Evolutionary conservation across 2,113 vertebrate genomes (phyloP), one percentile per base, ranked within the genome.

Genomic region (Numida meleagris): DNA sequence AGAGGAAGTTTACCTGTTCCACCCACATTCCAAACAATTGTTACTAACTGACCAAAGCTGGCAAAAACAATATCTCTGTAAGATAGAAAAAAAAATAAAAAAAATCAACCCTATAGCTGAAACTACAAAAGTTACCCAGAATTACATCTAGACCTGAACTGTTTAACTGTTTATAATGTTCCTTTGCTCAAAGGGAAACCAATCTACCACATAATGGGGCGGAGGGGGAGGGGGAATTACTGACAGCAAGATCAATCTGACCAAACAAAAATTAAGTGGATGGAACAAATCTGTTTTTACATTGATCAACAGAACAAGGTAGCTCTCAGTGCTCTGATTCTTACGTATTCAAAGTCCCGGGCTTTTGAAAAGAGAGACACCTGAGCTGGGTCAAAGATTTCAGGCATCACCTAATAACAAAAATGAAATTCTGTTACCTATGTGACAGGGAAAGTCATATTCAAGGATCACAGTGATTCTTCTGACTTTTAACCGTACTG

Each of bases 251-350:
- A 80, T 34, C 21, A 31, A 70, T 62, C 25, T 36, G 70, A 29
- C 13, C n/a, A 78, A 89, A 76, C 23, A 43, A 82, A 70, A 12
- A 23, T 42, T 78, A 50, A 74, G 84, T 74, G 8, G 16, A 59
- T 82, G 20, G 9, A 80, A 19, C 13, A 61, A 7, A 5, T 9
- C 34, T 59, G 17, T 90, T 72, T 57, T 55, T 23, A 12, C 7
- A n/a, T 5, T 16, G 24, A 62, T 38, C 2, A 1, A 6, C 9
- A 21, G 27, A 87, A 71, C 29, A 59, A 66, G 7, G 21, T 1
- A 0, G 17, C 24, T 78, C 2, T 2, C 46, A 40, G 34, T 0
- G 1, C 36, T 7, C 17, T 48, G 11, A 18, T 81, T 73, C 48
- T 65, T 42, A 59, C 40, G 45, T n/a, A 2, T 14, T 24, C n/a